Percentiles rank a stretch among this genome's conserved stretches.
phyloP scores from a whole-genome alignment of 2,888 invertebrate genomes.

The Molanna angustata region DNA sequence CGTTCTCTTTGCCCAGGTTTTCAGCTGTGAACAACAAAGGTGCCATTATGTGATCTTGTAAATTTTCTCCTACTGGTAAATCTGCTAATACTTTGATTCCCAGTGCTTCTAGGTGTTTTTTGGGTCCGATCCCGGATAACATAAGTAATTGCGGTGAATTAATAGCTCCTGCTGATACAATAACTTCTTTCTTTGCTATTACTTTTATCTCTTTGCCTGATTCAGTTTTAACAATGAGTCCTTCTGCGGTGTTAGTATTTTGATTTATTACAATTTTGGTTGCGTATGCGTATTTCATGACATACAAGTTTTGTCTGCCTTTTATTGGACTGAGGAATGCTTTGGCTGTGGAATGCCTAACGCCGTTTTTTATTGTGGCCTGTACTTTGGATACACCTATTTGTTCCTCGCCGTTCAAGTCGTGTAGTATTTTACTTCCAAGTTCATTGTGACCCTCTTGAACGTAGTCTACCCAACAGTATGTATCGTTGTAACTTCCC shows the following conservation, averaged over 20 bases:
- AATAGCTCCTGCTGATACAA: slow-evolving; percentile 48
- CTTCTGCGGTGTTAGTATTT: slow-evolving; percentile 38
- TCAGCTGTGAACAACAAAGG: slow-evolving; percentile 37
- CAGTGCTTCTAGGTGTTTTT: slow-evolving; percentile 38
- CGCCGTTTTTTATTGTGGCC: slow-evolving; percentile 49
- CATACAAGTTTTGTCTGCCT: slow-evolving; percentile 36
- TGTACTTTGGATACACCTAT: slow-evolving; percentile 49
- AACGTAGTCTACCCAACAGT: slow-evolving; percentile 42
- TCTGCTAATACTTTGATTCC: slow-evolving; percentile 42
- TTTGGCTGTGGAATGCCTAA: slow-evolving; percentile 51
- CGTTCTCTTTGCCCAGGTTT: slow-evolving; percentile 17
- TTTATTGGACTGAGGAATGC: slow-evolving; percentile 48
- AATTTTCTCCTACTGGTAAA: slow-evolving; percentile 46
- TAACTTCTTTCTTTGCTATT: slow-evolving; percentile 44
- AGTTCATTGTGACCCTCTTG: slow-evolving; percentile 47
- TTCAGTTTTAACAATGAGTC: slow-evolving; percentile 40
- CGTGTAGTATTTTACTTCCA: slow-evolving; percentile 41
- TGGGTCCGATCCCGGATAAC: slow-evolving; percentile 51
- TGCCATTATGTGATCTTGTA: slow-evolving; percentile 46
- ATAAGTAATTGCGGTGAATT: slow-evolving; percentile 49
- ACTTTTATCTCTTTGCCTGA: slow-evolving; percentile 35
- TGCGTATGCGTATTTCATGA: slow-evolving; percentile 44
- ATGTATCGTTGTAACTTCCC: slow-evolving; percentile 34
- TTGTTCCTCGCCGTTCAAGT: slow-evolving; percentile 45
- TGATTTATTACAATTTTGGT: slow-evolving; percentile 46